Evolutionary conservation across 1,140 invertebrate species (phyloP).

Genomic region (Latrodectus geometricus): DNA sequence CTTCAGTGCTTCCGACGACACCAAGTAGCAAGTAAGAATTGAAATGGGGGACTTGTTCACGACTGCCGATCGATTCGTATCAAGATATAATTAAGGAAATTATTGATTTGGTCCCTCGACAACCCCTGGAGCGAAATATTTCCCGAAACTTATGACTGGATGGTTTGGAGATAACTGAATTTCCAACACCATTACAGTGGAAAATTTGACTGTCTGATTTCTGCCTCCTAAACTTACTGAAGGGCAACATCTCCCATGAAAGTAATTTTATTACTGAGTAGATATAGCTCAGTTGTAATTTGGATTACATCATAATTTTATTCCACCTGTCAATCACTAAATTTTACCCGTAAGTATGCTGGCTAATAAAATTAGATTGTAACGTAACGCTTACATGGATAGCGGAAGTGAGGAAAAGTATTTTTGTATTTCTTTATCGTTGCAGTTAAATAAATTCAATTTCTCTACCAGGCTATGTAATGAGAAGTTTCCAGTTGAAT

Average conservation of each 20-base stretch:
- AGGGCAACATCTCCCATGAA: slow-evolving; percentile 32
- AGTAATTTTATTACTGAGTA: slow-evolving; percentile 54
- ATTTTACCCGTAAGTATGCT: neutral
- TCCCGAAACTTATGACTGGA: slow-evolving; percentile 55
- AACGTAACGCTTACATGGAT: neutral
- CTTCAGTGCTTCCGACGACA: neutral
- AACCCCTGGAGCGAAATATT: slow-evolving; percentile 52
- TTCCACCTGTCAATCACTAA: slow-evolving; percentile 44
- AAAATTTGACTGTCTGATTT: slow-evolving; percentile 59
- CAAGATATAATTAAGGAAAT: slow-evolving; percentile 60
- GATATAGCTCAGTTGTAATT: slow-evolving; percentile 28
- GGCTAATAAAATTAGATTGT: slow-evolving; percentile 21
- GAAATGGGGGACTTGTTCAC: slow-evolving; percentile 30
- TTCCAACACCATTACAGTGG: slow-evolving; percentile 58
- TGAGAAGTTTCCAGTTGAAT: too few species aligned
- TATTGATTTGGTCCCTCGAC: slow-evolving; percentile 54
- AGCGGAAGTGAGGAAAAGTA: too few species aligned
- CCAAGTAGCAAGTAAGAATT: neutral
- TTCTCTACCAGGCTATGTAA: too few species aligned
- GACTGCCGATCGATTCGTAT: slow-evolving; percentile 33
- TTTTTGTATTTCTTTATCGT: too few species aligned
- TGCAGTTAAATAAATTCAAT: too few species aligned
- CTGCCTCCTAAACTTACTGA: slow-evolving; percentile 39
- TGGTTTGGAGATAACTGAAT: slow-evolving; percentile 55
- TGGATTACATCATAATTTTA: slow-evolving; percentile 33